phyloP scores from a whole-genome alignment of 2,797 vertebrate genomes.

The Microchirus variegatus region DNA sequence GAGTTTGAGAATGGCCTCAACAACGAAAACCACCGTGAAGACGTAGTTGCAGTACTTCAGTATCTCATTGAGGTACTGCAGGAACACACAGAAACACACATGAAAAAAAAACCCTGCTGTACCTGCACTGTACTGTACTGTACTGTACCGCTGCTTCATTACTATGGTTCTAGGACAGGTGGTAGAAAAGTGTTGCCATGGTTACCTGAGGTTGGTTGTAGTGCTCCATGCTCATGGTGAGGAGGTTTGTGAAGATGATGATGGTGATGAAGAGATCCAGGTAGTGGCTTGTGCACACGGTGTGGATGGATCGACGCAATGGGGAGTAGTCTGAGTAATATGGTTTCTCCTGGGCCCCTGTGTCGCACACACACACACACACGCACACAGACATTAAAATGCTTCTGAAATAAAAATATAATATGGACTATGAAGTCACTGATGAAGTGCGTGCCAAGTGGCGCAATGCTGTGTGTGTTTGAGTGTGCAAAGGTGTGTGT shows the following conservation, averaged over 20 bases:
- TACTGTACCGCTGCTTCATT: slow-evolving; percentile 57
- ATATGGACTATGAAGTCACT: slow-evolving; percentile 65
- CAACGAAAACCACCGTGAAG: slow-evolving; percentile 95
- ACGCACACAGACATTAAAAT: slow-evolving; percentile 60
- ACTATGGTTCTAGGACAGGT: slow-evolving; percentile 71
- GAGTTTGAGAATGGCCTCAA: slow-evolving; percentile 91
- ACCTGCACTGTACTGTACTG: slow-evolving; percentile 17
- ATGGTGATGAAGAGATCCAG: slow-evolving; percentile 98
- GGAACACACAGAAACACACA: slow-evolving; percentile 39
- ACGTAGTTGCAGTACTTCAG: slow-evolving; percentile 98
- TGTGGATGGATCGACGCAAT: slow-evolving; percentile 87
- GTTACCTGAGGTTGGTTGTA: slow-evolving; percentile 92
- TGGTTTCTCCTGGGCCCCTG: slow-evolving; percentile 92
- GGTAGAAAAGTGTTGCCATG: slow-evolving; percentile 57
- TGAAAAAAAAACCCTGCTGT: slow-evolving; percentile 20
- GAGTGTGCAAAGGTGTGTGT: slow-evolving; percentile 12
- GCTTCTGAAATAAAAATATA: slow-evolving; percentile 55
- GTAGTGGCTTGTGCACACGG: slow-evolving; percentile 94
- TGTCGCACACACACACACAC: slow-evolving; percentile 47
- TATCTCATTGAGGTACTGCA: slow-evolving; percentile 93
- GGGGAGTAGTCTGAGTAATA: slow-evolving; percentile 94
- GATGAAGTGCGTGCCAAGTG: slow-evolving; percentile 60
- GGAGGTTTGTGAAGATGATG: slow-evolving; percentile 95
- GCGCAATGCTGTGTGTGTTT: slow-evolving; percentile 27
- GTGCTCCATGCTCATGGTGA: slow-evolving; percentile 99